Conservation (phyloP, 92 coral and sea anemone species). For the Virgularia gustaviana region DNA sequence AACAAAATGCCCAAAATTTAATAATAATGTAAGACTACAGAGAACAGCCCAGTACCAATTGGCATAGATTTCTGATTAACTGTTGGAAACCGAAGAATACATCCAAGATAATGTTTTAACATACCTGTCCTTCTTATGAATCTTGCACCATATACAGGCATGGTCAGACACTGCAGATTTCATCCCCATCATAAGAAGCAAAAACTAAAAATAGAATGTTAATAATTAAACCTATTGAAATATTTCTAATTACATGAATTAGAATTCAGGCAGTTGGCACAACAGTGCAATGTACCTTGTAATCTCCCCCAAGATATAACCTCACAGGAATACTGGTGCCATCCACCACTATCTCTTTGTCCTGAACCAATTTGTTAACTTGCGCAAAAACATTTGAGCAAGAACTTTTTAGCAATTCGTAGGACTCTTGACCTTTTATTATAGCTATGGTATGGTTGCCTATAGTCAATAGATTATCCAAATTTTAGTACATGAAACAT, state of each 20-base stretch:
- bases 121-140: conserved; percentile 54
- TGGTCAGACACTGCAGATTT: conserved; percentile 53
- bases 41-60: conserved; percentile 2
- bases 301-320: conserved; percentile 17
- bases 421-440: conserved; percentile 55
- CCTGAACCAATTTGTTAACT: conserved; percentile 2
- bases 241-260: too few relatives aligned
- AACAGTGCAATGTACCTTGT: conserved; percentile 17
- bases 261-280: conserved; percentile 43
- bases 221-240: too few relatives aligned
- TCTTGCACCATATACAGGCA: conserved; percentile 62
- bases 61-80: background rate
- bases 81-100: background rate
- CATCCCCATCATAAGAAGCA: conserved; percentile 55
- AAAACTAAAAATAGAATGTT: conserved; percentile 45
- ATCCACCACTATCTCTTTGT: background rate
- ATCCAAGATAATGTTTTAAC: too few relatives aligned
- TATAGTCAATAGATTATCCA: too few relatives aligned
- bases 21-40: too few relatives aligned
- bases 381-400: conserved; percentile 23
- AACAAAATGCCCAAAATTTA: conserved; percentile 8
- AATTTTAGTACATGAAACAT: too few relatives aligned
- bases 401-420: conserved; percentile 56
- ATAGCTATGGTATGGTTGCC: conserved; percentile 32
- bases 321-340: conserved; percentile 23